Evolutionary conservation across 2,113 vertebrate species (phyloP).

Genomic region (Macroglossus sobrinus): DNA sequence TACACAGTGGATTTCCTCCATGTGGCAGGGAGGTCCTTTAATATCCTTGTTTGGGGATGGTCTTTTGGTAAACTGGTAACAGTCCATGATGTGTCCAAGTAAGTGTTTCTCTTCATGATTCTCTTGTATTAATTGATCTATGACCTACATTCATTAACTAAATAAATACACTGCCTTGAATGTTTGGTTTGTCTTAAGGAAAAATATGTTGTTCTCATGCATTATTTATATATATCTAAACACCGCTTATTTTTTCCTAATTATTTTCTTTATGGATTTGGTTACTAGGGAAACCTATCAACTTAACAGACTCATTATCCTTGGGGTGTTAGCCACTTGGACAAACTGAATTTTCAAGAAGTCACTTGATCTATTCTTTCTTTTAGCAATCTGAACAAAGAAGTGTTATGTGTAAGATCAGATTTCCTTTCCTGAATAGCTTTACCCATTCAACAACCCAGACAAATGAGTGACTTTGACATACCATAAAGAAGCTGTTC

Average conservation of each 20-base stretch:
- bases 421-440: constrained; percentile 40
- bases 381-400: constrained; percentile 39
- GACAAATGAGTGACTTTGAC: constrained; percentile 44
- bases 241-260: neutral
- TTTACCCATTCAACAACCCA: constrained; percentile 28
- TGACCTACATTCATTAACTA: constrained; percentile 45
- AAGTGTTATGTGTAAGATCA: constrained; percentile 41
- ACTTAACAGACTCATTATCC: constrained; percentile 27
- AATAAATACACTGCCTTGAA: neutral
- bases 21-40: neutral
- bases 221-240: constrained; percentile 3
- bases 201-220: constrained; percentile 9
- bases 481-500: constrained; percentile 13
- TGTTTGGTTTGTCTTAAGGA: constrained; percentile 32
- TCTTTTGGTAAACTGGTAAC: neutral
- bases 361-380: constrained; percentile 26
- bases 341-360: constrained; percentile 50
- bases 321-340: constrained; percentile 17
- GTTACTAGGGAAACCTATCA: constrained; percentile 41
- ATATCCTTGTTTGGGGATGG: neutral
- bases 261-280: constrained; percentile 59
- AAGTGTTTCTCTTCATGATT: constrained; percentile 25
- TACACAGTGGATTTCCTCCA: neutral
- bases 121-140: neutral
- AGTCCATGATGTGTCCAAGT: neutral